Conservation (phyloP, 2,113 vertebrate genomes). For the Nothobranchius kuhntae region DNA sequence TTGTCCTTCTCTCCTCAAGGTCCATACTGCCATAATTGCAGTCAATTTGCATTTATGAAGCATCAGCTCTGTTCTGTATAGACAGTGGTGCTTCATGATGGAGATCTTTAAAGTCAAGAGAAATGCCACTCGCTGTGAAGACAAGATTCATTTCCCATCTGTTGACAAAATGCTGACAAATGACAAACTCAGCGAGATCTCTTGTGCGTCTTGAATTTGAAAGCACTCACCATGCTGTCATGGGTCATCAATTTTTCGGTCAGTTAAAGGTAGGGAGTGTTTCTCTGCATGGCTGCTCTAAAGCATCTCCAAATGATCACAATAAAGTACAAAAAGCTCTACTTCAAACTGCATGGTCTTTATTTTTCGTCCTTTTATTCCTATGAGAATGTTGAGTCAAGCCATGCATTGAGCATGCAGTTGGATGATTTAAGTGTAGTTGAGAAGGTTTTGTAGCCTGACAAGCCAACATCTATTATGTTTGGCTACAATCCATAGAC, state of each 20-base stretch:
- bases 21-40: constrained; percentile 11
- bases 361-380: background rate
- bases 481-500: too few species aligned
- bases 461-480: too few species aligned
- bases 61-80: background rate
- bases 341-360: background rate
- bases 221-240: background rate
- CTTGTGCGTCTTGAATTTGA: background rate
- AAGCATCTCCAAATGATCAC: background rate
- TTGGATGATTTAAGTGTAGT: too few species aligned
- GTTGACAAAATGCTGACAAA: background rate
- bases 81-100: background rate
- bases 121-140: background rate
- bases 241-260: background rate
- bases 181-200: background rate
- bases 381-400: background rate
- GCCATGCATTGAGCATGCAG: background rate
- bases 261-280: background rate
- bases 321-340: background rate
- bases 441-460: too few species aligned
- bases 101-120: background rate
- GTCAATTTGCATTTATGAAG: background rate
- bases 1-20: constrained; percentile 18
- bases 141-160: background rate
- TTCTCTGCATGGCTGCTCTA: background rate